A percentile compares a stretch with the other conserved stretches of the same genome.
These are phyloP conservation scores for Mareca strepera DNA, from an alignment of 2,797 vertebrate genomes.

Conservation along the genomic window DNA sequence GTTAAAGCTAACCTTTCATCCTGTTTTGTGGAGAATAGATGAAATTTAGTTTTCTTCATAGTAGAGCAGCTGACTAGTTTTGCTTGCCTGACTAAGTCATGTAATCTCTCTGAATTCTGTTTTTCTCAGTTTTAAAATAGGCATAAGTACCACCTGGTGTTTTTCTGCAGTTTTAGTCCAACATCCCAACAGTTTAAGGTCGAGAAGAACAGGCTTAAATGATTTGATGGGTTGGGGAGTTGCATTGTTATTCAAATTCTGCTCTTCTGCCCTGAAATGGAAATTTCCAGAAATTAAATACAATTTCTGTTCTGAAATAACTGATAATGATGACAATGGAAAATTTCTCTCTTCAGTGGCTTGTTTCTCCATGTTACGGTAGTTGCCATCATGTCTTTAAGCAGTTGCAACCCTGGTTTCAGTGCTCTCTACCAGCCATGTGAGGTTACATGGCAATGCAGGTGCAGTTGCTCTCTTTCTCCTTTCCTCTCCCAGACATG, in stretches of 20 bases:
- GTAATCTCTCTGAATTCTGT: background rate
- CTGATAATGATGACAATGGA: background rate
- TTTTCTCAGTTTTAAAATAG: background rate
- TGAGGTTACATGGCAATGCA: background rate
- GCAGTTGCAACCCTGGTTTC: background rate
- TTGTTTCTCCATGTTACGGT: background rate
- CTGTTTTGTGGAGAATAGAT: background rate
- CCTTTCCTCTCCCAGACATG: background rate
- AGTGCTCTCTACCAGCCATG: background rate
- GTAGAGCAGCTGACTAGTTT: background rate
- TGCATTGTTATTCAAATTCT: background rate
- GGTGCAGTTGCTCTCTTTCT: background rate
- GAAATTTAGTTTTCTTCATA: background rate
- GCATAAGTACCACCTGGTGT: background rate
- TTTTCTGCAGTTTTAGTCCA: background rate
- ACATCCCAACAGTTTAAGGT: background rate
- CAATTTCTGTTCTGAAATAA: background rate
- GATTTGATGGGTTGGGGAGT: background rate
- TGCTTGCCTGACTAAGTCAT: background rate
- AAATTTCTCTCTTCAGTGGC: background rate
- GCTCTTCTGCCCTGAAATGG: background rate
- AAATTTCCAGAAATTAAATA: background rate
- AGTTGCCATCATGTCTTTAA: background rate
- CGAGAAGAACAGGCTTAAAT: background rate
- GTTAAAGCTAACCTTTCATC: background rate